Conservation (phyloP, 2,797 vertebrate genomes). For the Salarias fasciatus region DNA sequence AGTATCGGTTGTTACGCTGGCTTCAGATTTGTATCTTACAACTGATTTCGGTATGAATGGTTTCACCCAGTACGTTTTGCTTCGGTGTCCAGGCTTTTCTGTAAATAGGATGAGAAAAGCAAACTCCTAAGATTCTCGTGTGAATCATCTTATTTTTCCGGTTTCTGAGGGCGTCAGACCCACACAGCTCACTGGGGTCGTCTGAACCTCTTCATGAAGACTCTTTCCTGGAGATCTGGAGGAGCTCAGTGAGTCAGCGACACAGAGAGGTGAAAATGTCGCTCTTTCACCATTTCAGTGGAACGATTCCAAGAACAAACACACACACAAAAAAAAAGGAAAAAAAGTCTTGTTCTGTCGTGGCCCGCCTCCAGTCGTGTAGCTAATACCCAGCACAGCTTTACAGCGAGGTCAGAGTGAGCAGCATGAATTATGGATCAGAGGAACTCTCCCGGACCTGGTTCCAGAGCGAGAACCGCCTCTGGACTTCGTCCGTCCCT, state of each 20-base stretch:
- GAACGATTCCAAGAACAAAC: slow-evolving; percentile 36
- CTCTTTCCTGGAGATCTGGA: slow-evolving; percentile 41
- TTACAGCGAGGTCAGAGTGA: slow-evolving; percentile 46
- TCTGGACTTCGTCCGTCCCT: slow-evolving; percentile 61
- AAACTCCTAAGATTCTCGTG: slow-evolving; percentile 2
- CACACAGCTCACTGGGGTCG: slow-evolving; percentile 25
- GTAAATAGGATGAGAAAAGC: background rate
- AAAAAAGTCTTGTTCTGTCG: too few relatives aligned
- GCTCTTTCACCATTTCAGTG: slow-evolving; percentile 26
- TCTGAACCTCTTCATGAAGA: slow-evolving; percentile 15
- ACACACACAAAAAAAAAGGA: background rate
- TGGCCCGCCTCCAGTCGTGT: slow-evolving; percentile 1
- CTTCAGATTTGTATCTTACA: too few relatives aligned
- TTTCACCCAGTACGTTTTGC: too few relatives aligned
- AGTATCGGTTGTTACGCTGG: too few relatives aligned
- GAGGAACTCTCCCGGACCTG: slow-evolving; percentile 55
- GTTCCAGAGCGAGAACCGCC: slow-evolving; percentile 34
- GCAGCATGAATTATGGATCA: slow-evolving; percentile 68
- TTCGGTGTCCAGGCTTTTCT: too few relatives aligned
- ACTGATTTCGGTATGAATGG: too few relatives aligned
- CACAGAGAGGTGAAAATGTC: slow-evolving; percentile 30
- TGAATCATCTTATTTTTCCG: slow-evolving; percentile 43
- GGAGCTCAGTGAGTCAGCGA: slow-evolving; percentile 43
- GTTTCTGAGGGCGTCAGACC: slow-evolving; percentile 3
- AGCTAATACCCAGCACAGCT: slow-evolving; percentile 23